phyloP scores from a whole-genome alignment of 2,113 vertebrate species.

The Myxocyprinus asiaticus region DNA sequence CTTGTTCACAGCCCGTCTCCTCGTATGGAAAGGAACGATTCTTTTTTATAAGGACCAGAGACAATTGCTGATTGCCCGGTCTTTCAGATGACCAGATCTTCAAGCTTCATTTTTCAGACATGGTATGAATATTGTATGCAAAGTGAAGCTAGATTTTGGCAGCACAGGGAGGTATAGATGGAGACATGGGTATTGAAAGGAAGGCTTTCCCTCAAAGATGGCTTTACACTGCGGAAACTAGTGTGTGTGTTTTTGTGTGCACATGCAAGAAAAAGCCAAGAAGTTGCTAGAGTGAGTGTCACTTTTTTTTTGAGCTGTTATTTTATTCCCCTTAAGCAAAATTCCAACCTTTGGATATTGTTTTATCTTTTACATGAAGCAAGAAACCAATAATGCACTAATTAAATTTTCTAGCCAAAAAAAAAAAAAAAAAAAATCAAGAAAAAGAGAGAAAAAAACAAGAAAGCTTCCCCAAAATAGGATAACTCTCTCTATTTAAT shows the following conservation, averaged over 20 bases:
- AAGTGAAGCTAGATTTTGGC: conserved; percentile 86
- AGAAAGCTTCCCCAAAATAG: conserved; percentile 22
- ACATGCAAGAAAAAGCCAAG: conserved; percentile 47
- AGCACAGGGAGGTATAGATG: conserved; percentile 52
- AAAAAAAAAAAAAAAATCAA: neutral
- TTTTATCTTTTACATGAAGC: conserved; percentile 11
- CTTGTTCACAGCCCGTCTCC: conserved; percentile 72
- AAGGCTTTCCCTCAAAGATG: conserved; percentile 61
- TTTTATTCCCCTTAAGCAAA: conserved; percentile 36
- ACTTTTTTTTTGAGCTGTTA: conserved; percentile 44
- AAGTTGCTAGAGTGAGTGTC: conserved; percentile 37
- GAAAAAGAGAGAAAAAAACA: too few relatives aligned
- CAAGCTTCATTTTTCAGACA: conserved; percentile 87
- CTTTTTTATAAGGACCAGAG: conserved; percentile 93
- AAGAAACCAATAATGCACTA: conserved; percentile 36
- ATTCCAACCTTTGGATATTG: conserved; percentile 30
- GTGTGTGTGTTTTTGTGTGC: conserved; percentile 33
- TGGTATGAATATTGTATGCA: conserved; percentile 95
- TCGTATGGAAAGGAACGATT: conserved; percentile 96
- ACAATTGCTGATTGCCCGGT: conserved; percentile 84
- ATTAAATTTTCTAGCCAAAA: conserved; percentile 27
- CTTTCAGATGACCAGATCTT: conserved; percentile 94
- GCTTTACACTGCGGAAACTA: conserved; percentile 35
- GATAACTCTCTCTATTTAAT: conserved; percentile 48
- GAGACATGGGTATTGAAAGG: conserved; percentile 49